These are phyloP conservation scores for Naso thynnoides DNA, from an alignment of 2,797 vertebrate genomes.

Conservation along the genomic window DNA sequence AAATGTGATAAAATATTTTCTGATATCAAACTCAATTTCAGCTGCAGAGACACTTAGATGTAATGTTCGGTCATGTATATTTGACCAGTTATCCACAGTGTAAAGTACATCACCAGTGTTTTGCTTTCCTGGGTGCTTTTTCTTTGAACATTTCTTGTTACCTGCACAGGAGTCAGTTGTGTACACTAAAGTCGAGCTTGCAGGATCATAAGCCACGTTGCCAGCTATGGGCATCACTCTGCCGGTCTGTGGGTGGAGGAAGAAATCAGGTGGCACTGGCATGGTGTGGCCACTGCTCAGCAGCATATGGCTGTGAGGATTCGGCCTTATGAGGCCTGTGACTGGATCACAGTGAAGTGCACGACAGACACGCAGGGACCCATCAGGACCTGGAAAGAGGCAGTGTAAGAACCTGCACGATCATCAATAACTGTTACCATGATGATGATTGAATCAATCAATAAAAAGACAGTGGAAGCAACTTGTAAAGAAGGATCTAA, in stretches of 20 bases:
- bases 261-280: constrained; percentile 83
- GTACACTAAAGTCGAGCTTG: constrained; percentile 81
- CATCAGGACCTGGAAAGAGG: constrained; percentile 76
- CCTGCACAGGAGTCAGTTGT: constrained; percentile 82
- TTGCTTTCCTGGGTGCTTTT: background rate
- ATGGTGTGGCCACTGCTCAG: constrained; percentile 82
- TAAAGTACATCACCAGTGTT: background rate
- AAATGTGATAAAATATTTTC: no score
- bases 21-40: background rate
- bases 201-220: constrained; percentile 88
- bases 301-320: constrained; percentile 81
- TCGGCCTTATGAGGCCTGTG: constrained; percentile 86
- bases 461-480: no score
- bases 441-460: background rate
- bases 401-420: background rate
- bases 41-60: background rate
- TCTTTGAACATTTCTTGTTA: constrained; percentile 28
- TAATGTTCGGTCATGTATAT: background rate
- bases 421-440: background rate
- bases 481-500: no score
- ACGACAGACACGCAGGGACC: constrained; percentile 64
- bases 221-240: constrained; percentile 87
- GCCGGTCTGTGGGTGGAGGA: constrained; percentile 89
- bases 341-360: constrained; percentile 77
- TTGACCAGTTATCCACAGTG: background rate